Conservation (phyloP, 1,140 invertebrate species). For the Carposina sasakii region DNA sequence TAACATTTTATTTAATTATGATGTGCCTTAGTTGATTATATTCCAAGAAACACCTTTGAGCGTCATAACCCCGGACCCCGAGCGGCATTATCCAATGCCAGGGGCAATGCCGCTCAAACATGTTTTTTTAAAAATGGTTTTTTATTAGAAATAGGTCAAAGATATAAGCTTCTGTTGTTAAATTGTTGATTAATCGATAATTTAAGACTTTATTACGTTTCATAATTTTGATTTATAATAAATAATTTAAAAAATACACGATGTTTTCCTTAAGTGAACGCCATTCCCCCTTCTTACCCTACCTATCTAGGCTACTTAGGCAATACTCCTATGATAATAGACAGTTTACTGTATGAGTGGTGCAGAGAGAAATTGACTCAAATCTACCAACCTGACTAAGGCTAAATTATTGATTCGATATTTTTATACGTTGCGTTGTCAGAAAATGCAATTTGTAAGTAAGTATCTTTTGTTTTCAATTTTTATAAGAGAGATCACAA, state of each 20-base stretch:
- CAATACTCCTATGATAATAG: too few species aligned
- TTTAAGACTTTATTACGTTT: conserved; percentile 16
- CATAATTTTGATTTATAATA: conserved; percentile 21
- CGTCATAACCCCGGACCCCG: conserved; percentile 23
- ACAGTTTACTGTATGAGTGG: too few species aligned
- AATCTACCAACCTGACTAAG: too few species aligned
- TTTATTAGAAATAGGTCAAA: conserved; percentile 13
- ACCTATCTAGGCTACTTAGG: too few species aligned
- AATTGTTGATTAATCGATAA: conserved; percentile 16
- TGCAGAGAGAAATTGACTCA: too few species aligned
- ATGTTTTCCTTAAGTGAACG: conserved; percentile 21
- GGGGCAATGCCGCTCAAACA: conserved; percentile 8
- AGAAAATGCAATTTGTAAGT: too few species aligned
- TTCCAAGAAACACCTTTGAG: conserved; percentile 27
- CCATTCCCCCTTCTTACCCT: conserved; percentile 16
- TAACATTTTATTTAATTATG: conserved; percentile 25
- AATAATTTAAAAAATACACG: conserved; percentile 19
- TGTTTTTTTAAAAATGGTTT: too few species aligned
- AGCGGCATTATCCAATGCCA: conserved; percentile 20
- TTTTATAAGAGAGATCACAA: too few species aligned
- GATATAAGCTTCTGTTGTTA: conserved; percentile 19
- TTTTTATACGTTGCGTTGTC: too few species aligned
- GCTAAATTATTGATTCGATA: too few species aligned
- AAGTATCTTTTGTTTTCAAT: too few species aligned
- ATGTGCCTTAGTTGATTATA: conserved; percentile 24